Percentiles rank a stretch among this genome's conserved stretches.
phyloP scores from a whole-genome alignment of 1,140 invertebrate species.

The Matsumurasca onukii region DNA sequence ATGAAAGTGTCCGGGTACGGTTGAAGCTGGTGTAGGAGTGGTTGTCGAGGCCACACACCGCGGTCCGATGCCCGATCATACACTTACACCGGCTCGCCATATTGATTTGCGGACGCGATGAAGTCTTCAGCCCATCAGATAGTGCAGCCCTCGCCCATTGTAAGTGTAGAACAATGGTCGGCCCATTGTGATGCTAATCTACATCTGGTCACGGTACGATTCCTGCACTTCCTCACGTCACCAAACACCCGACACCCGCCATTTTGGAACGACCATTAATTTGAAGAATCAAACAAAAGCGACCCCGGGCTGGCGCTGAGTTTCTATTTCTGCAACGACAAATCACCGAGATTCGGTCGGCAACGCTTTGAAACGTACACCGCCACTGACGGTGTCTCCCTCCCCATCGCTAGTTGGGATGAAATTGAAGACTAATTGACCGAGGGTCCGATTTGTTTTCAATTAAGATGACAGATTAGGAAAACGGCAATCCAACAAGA shows the following conservation, averaged over 20 bases:
- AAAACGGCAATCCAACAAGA: too few relatives aligned
- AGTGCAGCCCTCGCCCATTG: conserved; percentile 16
- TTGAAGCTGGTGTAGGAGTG: too few relatives aligned
- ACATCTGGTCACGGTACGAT: conserved; percentile 14
- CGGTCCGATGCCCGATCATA: background rate
- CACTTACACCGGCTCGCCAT: background rate
- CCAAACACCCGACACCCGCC: background rate
- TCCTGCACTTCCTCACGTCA: conserved; percentile 10
- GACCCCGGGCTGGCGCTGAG: background rate
- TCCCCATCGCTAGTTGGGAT: too few relatives aligned
- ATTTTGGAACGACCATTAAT: conserved; percentile 11
- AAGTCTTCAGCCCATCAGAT: conserved; percentile 22
- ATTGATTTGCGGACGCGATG: conserved; percentile 22
- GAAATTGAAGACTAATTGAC: too few relatives aligned
- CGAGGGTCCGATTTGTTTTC: too few relatives aligned
- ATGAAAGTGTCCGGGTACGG: too few relatives aligned
- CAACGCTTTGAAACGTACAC: conserved; percentile 12
- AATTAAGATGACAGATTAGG: too few relatives aligned
- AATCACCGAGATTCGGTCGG: background rate
- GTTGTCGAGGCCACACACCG: background rate
- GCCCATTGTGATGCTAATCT: conserved; percentile 21
- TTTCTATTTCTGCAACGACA: conserved; percentile 15
- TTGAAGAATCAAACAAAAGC: conserved; percentile 23
- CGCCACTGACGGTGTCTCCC: too few relatives aligned
- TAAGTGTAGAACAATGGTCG: conserved; percentile 17